These are phyloP conservation scores for Peromyscus maniculatus DNA, from an alignment of 2,113 vertebrate species.

Conservation along the genomic window DNA sequence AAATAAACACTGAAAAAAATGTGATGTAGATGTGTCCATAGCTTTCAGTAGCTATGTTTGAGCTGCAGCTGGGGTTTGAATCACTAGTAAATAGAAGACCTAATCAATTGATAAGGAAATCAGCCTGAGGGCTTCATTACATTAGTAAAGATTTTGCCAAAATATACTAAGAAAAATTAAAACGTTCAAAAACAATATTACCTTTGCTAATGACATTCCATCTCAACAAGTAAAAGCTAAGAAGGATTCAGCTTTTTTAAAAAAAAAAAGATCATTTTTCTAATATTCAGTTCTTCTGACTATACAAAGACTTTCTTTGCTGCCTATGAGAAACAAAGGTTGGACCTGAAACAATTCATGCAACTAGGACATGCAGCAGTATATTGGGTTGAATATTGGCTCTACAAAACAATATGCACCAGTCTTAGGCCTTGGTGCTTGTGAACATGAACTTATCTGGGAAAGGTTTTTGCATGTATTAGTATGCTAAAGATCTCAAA, in stretches of 20 bases:
- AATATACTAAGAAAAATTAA: background rate
- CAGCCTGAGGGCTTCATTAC: background rate
- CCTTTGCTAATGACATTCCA: background rate
- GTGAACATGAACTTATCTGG: background rate
- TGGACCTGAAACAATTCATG: background rate
- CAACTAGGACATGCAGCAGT: background rate
- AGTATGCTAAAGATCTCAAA: slow-evolving; percentile 1
- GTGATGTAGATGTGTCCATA: background rate
- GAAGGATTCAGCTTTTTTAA: background rate
- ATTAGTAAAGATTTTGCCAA: background rate
- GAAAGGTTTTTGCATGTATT: background rate
- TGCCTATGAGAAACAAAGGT: background rate
- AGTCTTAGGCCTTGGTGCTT: background rate
- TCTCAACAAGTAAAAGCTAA: slow-evolving; percentile 33
- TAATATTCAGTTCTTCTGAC: slow-evolving; percentile 32
- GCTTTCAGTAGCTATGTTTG: background rate
- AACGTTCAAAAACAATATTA: background rate
- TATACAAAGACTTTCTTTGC: slow-evolving; percentile 48
- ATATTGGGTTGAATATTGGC: background rate
- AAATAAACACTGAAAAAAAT: background rate
- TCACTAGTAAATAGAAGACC: background rate
- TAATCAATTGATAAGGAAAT: background rate
- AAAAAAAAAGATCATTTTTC: background rate
- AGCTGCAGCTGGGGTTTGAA: background rate
- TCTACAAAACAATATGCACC: background rate